phyloP scores from a whole-genome alignment of 2,888 invertebrate genomes.

The Seladonia tumulorum region DNA sequence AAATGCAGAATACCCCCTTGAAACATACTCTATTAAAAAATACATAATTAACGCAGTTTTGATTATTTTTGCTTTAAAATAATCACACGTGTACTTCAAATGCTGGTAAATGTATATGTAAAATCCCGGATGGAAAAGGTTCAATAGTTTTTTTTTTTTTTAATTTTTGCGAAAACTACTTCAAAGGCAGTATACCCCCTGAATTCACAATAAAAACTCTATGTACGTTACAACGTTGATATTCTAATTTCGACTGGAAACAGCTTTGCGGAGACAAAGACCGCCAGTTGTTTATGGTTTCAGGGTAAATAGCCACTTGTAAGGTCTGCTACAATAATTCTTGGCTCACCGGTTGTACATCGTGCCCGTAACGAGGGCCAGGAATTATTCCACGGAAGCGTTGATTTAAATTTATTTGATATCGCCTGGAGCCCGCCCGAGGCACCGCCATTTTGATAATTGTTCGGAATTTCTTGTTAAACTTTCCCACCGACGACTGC shows the following conservation, averaged over 20 bases:
- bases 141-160: too few relatives aligned
- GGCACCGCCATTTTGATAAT: background rate
- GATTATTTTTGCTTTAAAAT: too few relatives aligned
- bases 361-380: background rate
- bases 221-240: background rate
- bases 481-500: background rate
- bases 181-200: too few relatives aligned
- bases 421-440: background rate
- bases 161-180: too few relatives aligned
- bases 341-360: background rate
- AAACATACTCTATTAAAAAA: too few relatives aligned
- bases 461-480: conserved; percentile 2
- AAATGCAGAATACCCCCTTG: too few relatives aligned
- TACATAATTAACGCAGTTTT: too few relatives aligned
- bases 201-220: too few relatives aligned
- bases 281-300: background rate
- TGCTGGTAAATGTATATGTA: too few relatives aligned
- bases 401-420: conserved; percentile 9
- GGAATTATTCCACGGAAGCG: background rate
- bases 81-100: too few relatives aligned
- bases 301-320: background rate
- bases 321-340: background rate
- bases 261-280: background rate
- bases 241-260: background rate
- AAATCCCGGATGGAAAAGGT: too few relatives aligned